phyloP scores from a whole-genome alignment of 2,888 invertebrate species.

The Caradrina kadenii region DNA sequence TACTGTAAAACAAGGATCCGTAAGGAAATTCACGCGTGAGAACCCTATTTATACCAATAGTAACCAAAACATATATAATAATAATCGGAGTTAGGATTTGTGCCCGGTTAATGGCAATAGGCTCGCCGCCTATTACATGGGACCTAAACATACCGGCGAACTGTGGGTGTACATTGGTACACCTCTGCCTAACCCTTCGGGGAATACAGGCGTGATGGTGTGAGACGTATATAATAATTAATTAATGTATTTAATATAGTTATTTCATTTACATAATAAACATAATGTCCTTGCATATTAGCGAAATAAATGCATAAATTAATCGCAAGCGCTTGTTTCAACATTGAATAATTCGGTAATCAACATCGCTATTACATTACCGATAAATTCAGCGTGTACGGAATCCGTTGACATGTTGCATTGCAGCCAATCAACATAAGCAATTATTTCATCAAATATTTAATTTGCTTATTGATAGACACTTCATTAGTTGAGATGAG shows the following conservation, averaged over 20 bases:
- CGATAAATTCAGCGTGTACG: background rate
- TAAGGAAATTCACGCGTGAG: too few relatives aligned
- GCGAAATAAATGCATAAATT: conserved; percentile 9
- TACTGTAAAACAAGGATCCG: too few relatives aligned
- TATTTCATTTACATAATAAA: conserved; percentile 4
- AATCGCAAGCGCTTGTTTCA: conserved; percentile 1
- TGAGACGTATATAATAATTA: too few relatives aligned
- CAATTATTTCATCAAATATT: background rate
- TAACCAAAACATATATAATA: too few relatives aligned
- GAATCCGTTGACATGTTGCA: conserved; percentile 1
- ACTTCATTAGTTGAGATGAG: background rate
- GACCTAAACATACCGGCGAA: too few relatives aligned
- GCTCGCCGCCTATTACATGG: too few relatives aligned
- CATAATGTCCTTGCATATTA: conserved; percentile 1
- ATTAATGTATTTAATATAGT: background rate
- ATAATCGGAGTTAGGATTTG: too few relatives aligned
- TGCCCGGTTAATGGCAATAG: too few relatives aligned
- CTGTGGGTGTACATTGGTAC: too few relatives aligned
- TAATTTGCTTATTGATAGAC: background rate
- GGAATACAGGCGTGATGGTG: too few relatives aligned
- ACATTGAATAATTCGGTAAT: background rate
- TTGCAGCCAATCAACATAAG: conserved; percentile 1
- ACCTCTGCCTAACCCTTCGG: too few relatives aligned
- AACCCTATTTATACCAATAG: too few relatives aligned
- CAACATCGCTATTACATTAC: conserved; percentile 9